These are phyloP conservation scores for Urocyon cinereoargenteus DNA, from an alignment of 2,797 vertebrate species.

Conservation along the genomic window DNA sequence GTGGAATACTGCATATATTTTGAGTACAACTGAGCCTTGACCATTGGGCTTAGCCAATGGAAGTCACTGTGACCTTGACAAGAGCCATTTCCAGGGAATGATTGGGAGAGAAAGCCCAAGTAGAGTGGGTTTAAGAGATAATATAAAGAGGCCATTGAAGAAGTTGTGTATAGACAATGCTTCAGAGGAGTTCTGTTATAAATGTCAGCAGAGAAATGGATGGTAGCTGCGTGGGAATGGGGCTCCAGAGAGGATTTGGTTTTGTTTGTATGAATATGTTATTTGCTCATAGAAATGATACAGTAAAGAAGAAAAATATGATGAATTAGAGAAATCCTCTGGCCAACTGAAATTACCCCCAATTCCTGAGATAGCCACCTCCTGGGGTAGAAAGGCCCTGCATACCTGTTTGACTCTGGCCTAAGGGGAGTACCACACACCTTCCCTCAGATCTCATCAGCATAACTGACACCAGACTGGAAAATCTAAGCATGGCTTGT, in stretches of 20 bases:
- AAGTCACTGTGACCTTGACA: neutral
- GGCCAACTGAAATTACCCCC: neutral
- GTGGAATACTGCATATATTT: neutral
- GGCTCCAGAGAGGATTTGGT: neutral
- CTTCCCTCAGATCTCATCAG: constrained; percentile 27
- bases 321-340: neutral
- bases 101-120: neutral
- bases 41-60: neutral
- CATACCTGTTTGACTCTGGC: too few relatives aligned
- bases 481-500: constrained; percentile 67
- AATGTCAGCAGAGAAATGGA: neutral
- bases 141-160: neutral
- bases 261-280: neutral
- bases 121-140: neutral
- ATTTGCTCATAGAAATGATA: neutral
- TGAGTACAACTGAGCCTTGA: neutral
- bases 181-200: neutral
- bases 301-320: neutral
- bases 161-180: neutral
- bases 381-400: neutral
- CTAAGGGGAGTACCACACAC: neutral
- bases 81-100: neutral
- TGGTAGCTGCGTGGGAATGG: neutral
- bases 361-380: neutral
- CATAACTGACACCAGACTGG: constrained; percentile 42